These are phyloP conservation scores for Platerodrilus igneus DNA, from an alignment of 2,888 invertebrate species.

Conservation along the genomic window DNA sequence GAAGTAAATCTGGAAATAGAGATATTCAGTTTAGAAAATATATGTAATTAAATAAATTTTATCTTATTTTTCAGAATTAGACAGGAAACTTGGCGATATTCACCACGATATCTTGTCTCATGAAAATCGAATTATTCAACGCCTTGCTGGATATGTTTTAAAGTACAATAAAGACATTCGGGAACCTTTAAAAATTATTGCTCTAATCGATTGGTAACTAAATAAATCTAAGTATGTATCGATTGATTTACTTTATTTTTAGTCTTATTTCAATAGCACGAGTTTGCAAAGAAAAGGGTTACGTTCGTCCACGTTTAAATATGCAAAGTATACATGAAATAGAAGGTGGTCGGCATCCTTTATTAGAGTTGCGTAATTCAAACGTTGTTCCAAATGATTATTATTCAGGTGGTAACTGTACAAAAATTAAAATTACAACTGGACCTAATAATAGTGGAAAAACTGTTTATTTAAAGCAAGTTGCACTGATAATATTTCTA, in stretches of 20 bases:
- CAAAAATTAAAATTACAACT: slow-evolving; percentile 71
- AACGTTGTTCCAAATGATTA: slow-evolving; percentile 73
- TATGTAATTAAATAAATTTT: slow-evolving; percentile 3
- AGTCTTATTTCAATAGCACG: slow-evolving; percentile 46
- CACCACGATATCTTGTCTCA: slow-evolving; percentile 73
- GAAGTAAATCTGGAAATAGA: no score
- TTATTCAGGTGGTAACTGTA: slow-evolving; percentile 52
- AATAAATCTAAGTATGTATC: neutral
- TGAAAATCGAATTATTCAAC: slow-evolving; percentile 68
- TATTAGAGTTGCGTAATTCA: slow-evolving; percentile 61
- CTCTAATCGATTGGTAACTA: slow-evolving; percentile 42
- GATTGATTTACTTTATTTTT: slow-evolving; percentile 10
- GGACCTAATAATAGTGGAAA: slow-evolving; percentile 93
- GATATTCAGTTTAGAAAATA: neutral
- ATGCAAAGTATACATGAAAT: slow-evolving; percentile 40
- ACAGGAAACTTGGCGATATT: slow-evolving; percentile 72
- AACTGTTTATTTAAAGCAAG: slow-evolving; percentile 85
- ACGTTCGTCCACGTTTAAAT: slow-evolving; percentile 43
- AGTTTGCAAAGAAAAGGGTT: slow-evolving; percentile 41
- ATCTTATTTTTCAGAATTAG: slow-evolving; percentile 63
- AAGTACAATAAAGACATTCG: slow-evolving; percentile 41
- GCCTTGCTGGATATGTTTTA: slow-evolving; percentile 40
- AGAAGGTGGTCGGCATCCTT: slow-evolving; percentile 63
- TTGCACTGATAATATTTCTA: slow-evolving; percentile 73
- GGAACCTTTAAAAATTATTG: slow-evolving; percentile 39